phyloP scores from a whole-genome alignment of 2,113 vertebrate genomes.

The Oriolus oriolus region DNA sequence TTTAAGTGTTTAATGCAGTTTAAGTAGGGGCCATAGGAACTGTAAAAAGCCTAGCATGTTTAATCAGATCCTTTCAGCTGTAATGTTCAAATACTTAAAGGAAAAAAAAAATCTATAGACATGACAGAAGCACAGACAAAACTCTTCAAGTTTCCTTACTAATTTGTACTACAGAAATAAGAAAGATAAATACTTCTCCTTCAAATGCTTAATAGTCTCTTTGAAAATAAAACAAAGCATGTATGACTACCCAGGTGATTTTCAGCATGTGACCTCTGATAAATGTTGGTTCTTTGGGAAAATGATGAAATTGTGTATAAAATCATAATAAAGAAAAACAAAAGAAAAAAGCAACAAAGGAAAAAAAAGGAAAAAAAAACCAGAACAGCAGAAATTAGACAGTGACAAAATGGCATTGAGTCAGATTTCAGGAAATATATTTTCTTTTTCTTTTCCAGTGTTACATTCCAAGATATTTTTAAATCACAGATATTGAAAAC shows the following conservation, averaged over 20 bases:
- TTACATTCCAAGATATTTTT: conserved; percentile 54
- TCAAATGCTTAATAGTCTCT: background rate
- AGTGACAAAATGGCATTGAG: background rate
- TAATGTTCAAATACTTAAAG: background rate
- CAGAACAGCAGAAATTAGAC: background rate
- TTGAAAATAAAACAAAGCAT: background rate
- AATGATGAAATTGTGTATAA: background rate
- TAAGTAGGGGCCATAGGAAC: background rate
- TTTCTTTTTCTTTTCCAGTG: conserved; percentile 42
- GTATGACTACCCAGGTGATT: background rate
- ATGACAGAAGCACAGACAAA: background rate
- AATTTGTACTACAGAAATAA: background rate
- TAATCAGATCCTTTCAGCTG: background rate
- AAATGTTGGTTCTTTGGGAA: background rate
- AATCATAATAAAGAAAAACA: background rate
- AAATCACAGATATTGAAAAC: conserved; percentile 46
- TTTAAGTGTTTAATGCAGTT: background rate
- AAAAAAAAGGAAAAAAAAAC: background rate
- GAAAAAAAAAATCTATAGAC: background rate
- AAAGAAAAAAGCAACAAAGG: background rate
- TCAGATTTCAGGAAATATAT: conserved; percentile 19
- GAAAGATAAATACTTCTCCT: background rate
- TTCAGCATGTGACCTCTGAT: background rate
- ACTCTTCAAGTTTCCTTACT: background rate
- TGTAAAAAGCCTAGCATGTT: background rate